phyloP scores from a whole-genome alignment of 2,797 vertebrate species.

The Cirrhinus mrigala region DNA sequence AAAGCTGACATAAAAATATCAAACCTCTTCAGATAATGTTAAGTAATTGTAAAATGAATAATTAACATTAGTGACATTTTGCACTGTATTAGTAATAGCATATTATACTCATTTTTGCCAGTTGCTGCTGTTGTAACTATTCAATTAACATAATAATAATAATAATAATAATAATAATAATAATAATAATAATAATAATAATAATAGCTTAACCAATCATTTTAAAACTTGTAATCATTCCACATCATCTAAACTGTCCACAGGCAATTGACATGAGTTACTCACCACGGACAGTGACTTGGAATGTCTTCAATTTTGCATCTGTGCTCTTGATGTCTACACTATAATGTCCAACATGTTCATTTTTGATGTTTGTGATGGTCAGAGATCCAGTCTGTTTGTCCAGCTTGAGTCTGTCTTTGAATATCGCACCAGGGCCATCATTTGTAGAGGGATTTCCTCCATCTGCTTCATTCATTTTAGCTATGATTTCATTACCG shows the following conservation, averaged over 20 bases:
- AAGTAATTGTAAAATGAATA: background rate
- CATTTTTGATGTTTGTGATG: background rate
- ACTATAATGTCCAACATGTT: background rate
- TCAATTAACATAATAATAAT: too few relatives aligned
- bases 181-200: background rate
- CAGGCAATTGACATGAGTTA: background rate
- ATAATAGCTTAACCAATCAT: background rate
- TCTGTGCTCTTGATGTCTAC: background rate
- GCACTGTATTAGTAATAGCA: too few relatives aligned
- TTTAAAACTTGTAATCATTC: background rate
- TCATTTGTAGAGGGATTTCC: background rate
- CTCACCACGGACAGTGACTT: background rate
- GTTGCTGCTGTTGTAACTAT: too few relatives aligned
- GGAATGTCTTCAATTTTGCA: background rate
- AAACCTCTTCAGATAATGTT: background rate
- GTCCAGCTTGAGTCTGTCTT: background rate
- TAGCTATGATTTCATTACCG: background rate
- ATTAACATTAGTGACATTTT: background rate
- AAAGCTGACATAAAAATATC: slow-evolving; percentile 1
- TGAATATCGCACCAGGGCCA: background rate
- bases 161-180: background rate
- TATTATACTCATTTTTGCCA: too few relatives aligned
- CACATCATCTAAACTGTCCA: background rate
- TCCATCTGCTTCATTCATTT: background rate
- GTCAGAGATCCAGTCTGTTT: slow-evolving; percentile 3